phyloP scores from a whole-genome alignment of 2,113 vertebrate species.

The Pandion haliaetus region DNA sequence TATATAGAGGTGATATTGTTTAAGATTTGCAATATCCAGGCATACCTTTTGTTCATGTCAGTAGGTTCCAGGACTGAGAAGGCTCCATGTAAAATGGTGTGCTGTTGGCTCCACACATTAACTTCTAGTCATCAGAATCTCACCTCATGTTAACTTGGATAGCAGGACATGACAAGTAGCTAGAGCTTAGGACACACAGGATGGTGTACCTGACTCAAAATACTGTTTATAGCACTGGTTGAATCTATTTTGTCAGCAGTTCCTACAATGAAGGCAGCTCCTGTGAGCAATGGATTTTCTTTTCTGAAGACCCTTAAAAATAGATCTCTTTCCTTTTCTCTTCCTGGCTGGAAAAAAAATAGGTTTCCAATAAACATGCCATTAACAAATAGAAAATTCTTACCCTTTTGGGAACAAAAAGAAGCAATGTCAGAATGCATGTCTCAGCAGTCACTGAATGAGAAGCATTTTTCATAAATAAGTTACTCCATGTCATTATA shows the following conservation, averaged over 20 bases:
- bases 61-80: neutral
- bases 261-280: neutral
- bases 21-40: neutral
- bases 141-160: neutral
- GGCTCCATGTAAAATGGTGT: accelerated
- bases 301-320: neutral
- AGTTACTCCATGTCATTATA: neutral
- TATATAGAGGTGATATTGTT: neutral
- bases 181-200: neutral
- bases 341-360: neutral
- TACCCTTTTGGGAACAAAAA: neutral
- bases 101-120: neutral
- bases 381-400: neutral
- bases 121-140: neutral
- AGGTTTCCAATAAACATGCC: neutral
- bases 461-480: neutral
- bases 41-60: neutral
- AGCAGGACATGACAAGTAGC: neutral
- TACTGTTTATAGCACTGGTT: neutral
- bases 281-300: neutral
- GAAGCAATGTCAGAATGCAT: neutral
- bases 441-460: neutral
- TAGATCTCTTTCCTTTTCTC: neutral
- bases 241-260: neutral
- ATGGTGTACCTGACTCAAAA: neutral